These are phyloP conservation scores for Macrochelys suwanniensis DNA, from an alignment of 2,797 vertebrate genomes.

Conservation along the genomic window DNA sequence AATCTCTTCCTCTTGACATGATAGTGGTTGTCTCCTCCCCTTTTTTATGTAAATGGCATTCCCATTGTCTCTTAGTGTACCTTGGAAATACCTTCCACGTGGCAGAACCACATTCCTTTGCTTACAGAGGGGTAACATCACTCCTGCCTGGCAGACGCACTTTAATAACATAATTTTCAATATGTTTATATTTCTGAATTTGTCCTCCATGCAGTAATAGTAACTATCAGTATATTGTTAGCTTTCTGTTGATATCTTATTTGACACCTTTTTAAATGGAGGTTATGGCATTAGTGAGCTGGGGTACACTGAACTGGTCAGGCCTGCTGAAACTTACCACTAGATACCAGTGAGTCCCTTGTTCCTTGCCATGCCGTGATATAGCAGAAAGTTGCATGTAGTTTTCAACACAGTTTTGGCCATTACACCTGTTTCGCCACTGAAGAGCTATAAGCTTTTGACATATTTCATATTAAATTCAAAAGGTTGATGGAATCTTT, in stretches of 20 bases:
- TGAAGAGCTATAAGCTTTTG: not conserved
- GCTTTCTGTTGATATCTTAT: not conserved
- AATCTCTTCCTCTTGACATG: too few relatives aligned
- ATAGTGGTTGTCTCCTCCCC: not conserved
- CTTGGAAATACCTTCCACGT: not conserved
- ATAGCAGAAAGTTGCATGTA: not conserved
- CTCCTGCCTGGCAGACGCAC: not conserved
- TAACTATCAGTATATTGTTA: not conserved
- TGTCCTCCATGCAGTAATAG: not conserved
- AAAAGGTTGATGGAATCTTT: not conserved
- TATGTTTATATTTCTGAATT: not conserved
- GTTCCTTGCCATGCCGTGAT: not conserved
- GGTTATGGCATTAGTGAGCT: not conserved
- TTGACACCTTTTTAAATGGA: not conserved
- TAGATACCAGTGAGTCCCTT: not conserved
- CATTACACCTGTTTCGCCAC: not conserved
- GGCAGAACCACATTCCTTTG: not conserved
- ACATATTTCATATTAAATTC: slow-evolving; percentile 28
- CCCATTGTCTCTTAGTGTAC: not conserved
- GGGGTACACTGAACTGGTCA: not conserved
- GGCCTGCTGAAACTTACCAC: not conserved
- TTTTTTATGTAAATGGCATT: not conserved
- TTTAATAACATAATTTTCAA: not conserved
- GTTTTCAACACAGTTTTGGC: not conserved
- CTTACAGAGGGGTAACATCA: not conserved